Conservation (phyloP, 2,888 invertebrate species). For the Carabus problematicus region DNA sequence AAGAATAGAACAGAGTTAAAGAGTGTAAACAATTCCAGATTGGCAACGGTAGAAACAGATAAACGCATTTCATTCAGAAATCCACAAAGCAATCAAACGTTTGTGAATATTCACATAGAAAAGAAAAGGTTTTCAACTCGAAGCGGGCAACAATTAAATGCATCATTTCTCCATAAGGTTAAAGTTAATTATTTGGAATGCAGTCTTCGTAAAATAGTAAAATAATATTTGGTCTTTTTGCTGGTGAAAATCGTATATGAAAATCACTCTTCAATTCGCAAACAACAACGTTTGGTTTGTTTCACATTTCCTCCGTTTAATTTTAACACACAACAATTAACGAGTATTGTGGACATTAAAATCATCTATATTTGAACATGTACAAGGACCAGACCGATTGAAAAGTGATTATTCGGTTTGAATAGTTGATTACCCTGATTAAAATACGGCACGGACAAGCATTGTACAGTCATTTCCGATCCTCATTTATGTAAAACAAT, state of each 20-base stretch:
- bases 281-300: not conserved
- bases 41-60: not conserved
- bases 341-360: slow-evolving; percentile 28
- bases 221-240: slow-evolving; percentile 41
- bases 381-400: slow-evolving; percentile 28
- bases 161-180: slow-evolving; percentile 34
- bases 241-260: slow-evolving; percentile 31
- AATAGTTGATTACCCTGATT: slow-evolving; percentile 26
- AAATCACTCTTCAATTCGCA: slow-evolving; percentile 33
- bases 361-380: slow-evolving; percentile 34
- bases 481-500: not conserved
- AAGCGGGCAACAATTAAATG: slow-evolving; percentile 41
- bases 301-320: too few relatives aligned
- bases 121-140: slow-evolving; percentile 25
- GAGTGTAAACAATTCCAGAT: too few relatives aligned
- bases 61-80: not conserved
- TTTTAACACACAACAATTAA: slow-evolving; percentile 24
- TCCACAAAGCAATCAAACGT: slow-evolving; percentile 23
- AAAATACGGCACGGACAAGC: slow-evolving; percentile 9
- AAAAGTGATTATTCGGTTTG: slow-evolving; percentile 34
- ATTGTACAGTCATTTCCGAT: slow-evolving; percentile 23
- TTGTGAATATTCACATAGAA: slow-evolving; percentile 33
- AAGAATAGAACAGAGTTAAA: slow-evolving; percentile 15
- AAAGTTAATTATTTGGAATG: slow-evolving; percentile 45
- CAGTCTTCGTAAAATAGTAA: slow-evolving; percentile 47